These are phyloP conservation scores for Cephus spinipes DNA, from an alignment of 2,888 invertebrate species.

Conservation along the genomic window DNA sequence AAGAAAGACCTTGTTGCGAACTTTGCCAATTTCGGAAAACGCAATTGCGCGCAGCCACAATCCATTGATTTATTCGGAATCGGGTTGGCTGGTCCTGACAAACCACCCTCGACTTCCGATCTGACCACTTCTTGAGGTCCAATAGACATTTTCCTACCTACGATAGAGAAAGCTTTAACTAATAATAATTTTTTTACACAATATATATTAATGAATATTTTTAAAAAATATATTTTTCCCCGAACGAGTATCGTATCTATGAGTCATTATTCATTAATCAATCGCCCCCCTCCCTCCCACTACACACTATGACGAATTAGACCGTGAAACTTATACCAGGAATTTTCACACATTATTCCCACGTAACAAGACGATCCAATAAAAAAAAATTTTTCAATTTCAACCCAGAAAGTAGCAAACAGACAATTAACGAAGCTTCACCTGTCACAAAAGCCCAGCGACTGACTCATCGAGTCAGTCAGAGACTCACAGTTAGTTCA, in stretches of 20 bases:
- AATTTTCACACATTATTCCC: background rate
- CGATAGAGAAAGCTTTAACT: background rate
- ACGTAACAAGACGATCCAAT: background rate
- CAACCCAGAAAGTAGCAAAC: background rate
- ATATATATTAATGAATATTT: too few species aligned
- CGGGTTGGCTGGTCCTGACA: slow-evolving; percentile 60
- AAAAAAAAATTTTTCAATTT: background rate
- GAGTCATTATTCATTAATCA: background rate
- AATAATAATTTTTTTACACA: background rate
- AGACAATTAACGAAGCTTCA: background rate
- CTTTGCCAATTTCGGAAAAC: slow-evolving; percentile 56
- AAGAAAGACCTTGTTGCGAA: slow-evolving; percentile 59
- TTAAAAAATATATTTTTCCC: background rate
- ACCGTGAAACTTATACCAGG: background rate
- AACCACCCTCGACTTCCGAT: slow-evolving; percentile 52
- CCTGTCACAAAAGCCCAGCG: background rate
- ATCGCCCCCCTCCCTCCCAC: background rate
- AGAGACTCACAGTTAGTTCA: background rate
- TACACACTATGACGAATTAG: background rate
- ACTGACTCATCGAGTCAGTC: background rate
- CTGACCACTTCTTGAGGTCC: slow-evolving; percentile 55
- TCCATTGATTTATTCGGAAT: slow-evolving; percentile 58
- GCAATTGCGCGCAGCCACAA: slow-evolving; percentile 58
- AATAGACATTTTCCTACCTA: slow-evolving; percentile 45
- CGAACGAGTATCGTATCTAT: background rate